These are phyloP conservation scores for Melieria picta DNA, from an alignment of 2,888 invertebrate genomes.

Conservation along the genomic window DNA sequence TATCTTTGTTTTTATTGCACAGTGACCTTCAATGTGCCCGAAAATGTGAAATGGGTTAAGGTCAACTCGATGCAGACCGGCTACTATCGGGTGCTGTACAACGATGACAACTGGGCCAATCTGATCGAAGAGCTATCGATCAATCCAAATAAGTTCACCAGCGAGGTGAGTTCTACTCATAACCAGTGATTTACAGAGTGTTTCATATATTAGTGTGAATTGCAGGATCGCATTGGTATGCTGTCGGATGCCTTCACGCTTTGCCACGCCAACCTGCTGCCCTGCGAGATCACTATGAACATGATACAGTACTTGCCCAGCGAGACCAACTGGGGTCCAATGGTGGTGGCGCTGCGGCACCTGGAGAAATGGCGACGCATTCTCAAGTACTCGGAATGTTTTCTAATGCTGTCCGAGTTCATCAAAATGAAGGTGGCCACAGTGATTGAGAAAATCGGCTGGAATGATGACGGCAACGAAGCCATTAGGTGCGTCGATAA, in stretches of 20 bases:
- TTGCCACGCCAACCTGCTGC: conserved; percentile 65
- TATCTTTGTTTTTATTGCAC: too few relatives aligned
- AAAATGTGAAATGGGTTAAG: conserved; percentile 66
- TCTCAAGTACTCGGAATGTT: conserved; percentile 66
- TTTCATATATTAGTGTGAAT: neutral
- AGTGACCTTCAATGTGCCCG: conserved; percentile 64
- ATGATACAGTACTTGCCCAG: conserved; percentile 64
- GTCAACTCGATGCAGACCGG: conserved; percentile 65
- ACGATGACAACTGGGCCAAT: conserved; percentile 64
- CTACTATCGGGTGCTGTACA: conserved; percentile 65
- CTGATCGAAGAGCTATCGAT: conserved; percentile 60
- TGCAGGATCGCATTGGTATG: conserved; percentile 64
- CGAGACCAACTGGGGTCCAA: conserved; percentile 65
- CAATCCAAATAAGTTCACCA: conserved; percentile 59
- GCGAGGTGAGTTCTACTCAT: conserved; percentile 52
- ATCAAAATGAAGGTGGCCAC: conserved; percentile 63
- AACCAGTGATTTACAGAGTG: neutral
- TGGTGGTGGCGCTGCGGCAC: conserved; percentile 62
- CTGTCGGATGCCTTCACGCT: conserved; percentile 66
- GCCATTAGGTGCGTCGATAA: conserved; percentile 54
- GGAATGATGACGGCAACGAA: conserved; percentile 62
- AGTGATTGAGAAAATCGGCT: conserved; percentile 62
- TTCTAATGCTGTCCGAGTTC: conserved; percentile 65
- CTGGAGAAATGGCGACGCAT: conserved; percentile 66
- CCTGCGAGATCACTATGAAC: conserved; percentile 65